A percentile compares a stretch with the other conserved stretches of the same genome.
These are phyloP conservation scores for Apodemia duryi DNA, from an alignment of 2,888 invertebrate genomes.

Conservation along the genomic window DNA sequence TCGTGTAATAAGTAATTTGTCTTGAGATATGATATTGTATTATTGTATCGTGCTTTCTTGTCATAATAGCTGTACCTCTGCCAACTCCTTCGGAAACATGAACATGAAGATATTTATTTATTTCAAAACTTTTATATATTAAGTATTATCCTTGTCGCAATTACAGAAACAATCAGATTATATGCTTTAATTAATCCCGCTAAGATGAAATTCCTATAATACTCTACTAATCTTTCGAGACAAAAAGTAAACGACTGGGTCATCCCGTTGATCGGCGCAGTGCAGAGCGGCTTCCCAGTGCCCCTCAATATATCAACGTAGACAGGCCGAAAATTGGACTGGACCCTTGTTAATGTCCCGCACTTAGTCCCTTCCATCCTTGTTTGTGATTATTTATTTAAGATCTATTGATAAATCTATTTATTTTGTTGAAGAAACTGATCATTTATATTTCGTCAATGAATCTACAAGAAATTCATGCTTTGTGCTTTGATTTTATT, in stretches of 20 bases:
- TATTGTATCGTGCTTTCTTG: no score
- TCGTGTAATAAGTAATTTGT: no score
- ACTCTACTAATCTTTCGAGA: slow-evolving; percentile 9
- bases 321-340: slow-evolving; percentile 78
- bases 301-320: slow-evolving; percentile 75
- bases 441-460: slow-evolving; percentile 6
- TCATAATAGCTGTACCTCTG: no score
- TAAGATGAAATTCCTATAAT: not conserved
- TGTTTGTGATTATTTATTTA: slow-evolving; percentile 72
- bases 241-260: slow-evolving; percentile 15
- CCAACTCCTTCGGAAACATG: no score
- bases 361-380: slow-evolving; percentile 69
- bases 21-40: no score
- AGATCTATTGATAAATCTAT: slow-evolving; percentile 61
- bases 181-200: not conserved
- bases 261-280: slow-evolving; percentile 8
- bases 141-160: not conserved
- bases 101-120: no score
- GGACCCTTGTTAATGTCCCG: slow-evolving; percentile 76
- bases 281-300: slow-evolving; percentile 43
- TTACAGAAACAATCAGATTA: not conserved
- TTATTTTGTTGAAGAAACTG: slow-evolving; percentile 23
- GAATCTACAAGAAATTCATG: not conserved
- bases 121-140: no score
- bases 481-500: no score